Evolutionary conservation across 2,888 invertebrate genomes (phyloP), one percentile per base, ranked within the genome.

Genomic region (Hesperia comma): DNA sequence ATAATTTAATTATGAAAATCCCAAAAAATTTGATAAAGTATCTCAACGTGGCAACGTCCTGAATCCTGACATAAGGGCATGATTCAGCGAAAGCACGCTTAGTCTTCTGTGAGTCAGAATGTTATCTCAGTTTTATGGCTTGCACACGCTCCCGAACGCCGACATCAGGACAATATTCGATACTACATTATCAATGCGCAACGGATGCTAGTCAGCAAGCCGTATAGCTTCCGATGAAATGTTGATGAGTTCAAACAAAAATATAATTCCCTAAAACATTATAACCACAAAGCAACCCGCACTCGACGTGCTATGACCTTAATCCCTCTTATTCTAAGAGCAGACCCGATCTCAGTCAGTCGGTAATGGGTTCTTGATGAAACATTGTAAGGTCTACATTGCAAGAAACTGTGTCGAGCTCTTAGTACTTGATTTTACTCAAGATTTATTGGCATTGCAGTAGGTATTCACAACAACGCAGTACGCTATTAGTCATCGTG

Each of bases 101-200:
- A 49, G 19, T 49, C 10, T 49, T 80, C 79, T 74, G 76, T 77
- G 75, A 76, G 84, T 86, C 87, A 76, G 84, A 83, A 84, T 75
- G 80, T 83, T 88, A 88, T 89, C 87, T 81, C 76, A 79, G 79
- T 85, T 89, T 88, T 85, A 89, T 81, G 77, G 79, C 78, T 76
- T 78, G 73, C 78, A 78, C 74, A 75, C 78, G 77, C 76, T 80
- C 74, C 79, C 78, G 76, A 80, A 79, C 76, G 76, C 75, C 76
- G 74, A 74, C 76, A 77, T 70, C 73, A 76, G 75, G 78, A 79
- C 77, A 79, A 79, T 71, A 67, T 69, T 62, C 61, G 69, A 55
- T 74, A 60, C 70, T 78, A 77, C 83, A 85, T 85, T 87, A 87
- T 86, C 86, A 84, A 81, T 81, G 76, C 74, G 73, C 76, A 80